These are phyloP conservation scores for Phrynosoma platyrhinos DNA, from an alignment of 2,113 vertebrate genomes.

Conservation along the genomic window DNA sequence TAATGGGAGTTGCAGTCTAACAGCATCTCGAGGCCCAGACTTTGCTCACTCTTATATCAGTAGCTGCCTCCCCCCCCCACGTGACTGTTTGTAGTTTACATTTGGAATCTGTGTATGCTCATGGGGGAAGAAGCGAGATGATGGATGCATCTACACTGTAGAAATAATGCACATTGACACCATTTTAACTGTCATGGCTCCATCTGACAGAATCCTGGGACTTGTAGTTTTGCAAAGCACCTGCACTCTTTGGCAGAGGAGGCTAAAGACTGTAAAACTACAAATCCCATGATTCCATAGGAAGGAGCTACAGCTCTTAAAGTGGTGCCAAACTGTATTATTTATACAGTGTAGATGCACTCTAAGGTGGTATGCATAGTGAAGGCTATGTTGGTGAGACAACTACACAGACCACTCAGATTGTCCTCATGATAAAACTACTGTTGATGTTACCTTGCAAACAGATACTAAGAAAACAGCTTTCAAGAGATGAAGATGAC, in stretches of 20 bases:
- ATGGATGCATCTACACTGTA: not conserved
- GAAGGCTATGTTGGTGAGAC: not conserved
- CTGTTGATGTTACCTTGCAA: not conserved
- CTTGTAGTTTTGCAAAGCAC: no score
- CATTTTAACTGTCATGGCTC: no score
- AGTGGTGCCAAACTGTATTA: no score
- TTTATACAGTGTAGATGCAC: no score
- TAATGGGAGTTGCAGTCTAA: not conserved
- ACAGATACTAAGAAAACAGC: not conserved
- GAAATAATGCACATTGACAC: no score
- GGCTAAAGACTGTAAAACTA: no score
- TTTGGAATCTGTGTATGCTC: not conserved
- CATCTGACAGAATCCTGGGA: no score
- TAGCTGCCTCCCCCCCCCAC: not conserved
- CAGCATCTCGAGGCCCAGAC: not conserved
- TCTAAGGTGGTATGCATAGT: not conserved
- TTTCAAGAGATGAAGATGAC: not conserved
- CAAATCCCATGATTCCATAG: no score
- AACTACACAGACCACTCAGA: no score
- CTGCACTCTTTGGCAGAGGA: no score
- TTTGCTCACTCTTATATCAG: not conserved
- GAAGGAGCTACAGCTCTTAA: no score
- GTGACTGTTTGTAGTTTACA: not conserved
- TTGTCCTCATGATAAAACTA: not conserved
- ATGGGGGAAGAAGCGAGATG: not conserved